Conservation (phyloP, 2,888 invertebrate genomes). For the Kryphioiulus occultus region DNA sequence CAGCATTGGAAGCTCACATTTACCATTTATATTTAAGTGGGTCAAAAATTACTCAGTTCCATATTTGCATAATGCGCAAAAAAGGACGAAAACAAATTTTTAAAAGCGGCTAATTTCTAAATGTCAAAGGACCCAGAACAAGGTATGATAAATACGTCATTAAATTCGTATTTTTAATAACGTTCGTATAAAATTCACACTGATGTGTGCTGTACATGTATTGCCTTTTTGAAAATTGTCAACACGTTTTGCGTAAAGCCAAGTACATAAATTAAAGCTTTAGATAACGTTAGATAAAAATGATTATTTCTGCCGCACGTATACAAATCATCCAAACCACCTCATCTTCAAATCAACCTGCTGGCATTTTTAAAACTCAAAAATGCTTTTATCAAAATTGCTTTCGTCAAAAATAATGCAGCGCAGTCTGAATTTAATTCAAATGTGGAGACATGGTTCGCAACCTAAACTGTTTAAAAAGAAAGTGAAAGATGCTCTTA, state of each 20-base stretch:
- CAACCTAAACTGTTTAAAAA: not conserved
- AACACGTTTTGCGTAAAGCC: not conserved
- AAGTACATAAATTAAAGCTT: not conserved
- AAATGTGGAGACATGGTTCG: not conserved
- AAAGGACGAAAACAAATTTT: not conserved
- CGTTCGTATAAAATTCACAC: not conserved
- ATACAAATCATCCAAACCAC: not conserved
- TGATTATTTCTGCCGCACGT: not conserved
- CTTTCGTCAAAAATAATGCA: not conserved
- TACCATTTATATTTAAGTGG: too few species aligned
- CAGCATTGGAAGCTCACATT: too few species aligned
- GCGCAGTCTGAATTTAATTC: not conserved
- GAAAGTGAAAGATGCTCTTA: too few species aligned
- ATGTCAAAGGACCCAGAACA: not conserved
- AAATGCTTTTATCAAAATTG: not conserved
- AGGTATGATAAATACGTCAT: not conserved
- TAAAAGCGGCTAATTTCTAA: not conserved
- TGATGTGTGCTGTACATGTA: not conserved
- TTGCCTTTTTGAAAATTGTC: not conserved
- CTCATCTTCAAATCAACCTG: not conserved
- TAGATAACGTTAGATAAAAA: not conserved
- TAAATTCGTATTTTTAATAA: not conserved
- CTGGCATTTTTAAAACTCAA: not conserved
- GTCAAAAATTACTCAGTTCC: not conserved
- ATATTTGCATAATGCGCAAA: not conserved